Evolutionary conservation across 1,140 invertebrate species (phyloP), one percentile per base, ranked within the genome.

Genomic region (Procambarus virginalis): DNA sequence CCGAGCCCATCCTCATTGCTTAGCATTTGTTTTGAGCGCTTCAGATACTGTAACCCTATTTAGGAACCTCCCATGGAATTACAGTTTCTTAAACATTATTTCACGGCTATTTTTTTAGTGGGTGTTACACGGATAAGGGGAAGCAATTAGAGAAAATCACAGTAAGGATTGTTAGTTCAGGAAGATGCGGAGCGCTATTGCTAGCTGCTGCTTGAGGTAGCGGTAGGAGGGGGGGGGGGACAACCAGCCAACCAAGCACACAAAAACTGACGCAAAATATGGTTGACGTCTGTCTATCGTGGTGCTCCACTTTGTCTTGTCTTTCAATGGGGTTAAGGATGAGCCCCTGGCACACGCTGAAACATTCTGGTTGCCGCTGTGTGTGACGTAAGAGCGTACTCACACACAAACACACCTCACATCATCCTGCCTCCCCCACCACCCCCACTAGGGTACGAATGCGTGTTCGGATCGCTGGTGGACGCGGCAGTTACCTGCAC

Each of bases 321-420:
- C 4, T 68, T 68, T 5, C 64, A 68, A 20, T 22, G 45, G 14
- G 34, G 55, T 34, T 70, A 48, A 70, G 60, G 10, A 20, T 46
- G 12, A 12, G 48, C 81, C 22, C 12, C 5, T 34, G 20, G 20
- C n/a, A 22, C 48, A 46, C 60, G 20, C 17, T 64, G 55, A 68
- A 60, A 64, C 55, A n/a, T 60, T 17, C 68, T 48, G 20, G 48
- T 51, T 64, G 48, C 45, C 60, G 22, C 78, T n/a, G 6, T 49
- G 78, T 82, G 79, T 88, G 86, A 88, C 86, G 86, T 88, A 88
- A 88, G 78, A 81, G n/a, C 78, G 68, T 80, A 88, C 78, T 82
- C 81, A 78, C 34, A 80, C 58, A 81, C 75, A 55, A 48, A 76
- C 64, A 73, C 20, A 20, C 79, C 68, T 45, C 80, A 10, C 64